Evolutionary conservation across 2,888 invertebrate genomes (phyloP).

Genomic region (Protonemura montana): DNA sequence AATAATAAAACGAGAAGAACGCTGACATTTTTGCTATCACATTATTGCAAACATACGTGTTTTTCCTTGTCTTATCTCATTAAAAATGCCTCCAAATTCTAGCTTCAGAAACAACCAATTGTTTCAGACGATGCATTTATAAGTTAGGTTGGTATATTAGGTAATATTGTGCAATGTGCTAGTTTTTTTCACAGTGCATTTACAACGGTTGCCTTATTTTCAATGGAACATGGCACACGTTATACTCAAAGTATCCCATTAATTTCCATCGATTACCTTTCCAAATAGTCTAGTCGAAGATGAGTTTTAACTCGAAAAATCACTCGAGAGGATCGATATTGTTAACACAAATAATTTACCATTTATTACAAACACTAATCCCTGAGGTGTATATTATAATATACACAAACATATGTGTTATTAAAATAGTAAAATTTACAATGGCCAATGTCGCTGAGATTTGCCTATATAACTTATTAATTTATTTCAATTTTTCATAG

Average conservation of each 20-base stretch:
- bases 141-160: not conserved
- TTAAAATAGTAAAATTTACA: not conserved
- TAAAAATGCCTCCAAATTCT: not conserved
- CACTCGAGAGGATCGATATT: not conserved
- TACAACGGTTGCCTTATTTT: not conserved
- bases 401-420: not conserved
- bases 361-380: slow-evolving; percentile 32
- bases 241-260: not conserved
- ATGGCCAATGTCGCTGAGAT: not conserved
- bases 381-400: slow-evolving; percentile 31
- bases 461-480: not conserved
- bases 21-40: no score
- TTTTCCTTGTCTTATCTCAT: not conserved
- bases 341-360: slow-evolving; percentile 8
- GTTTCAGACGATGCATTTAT: not conserved
- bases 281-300: not conserved
- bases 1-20: no score
- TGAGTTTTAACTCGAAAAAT: not conserved
- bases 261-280: not conserved
- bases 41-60: no score
- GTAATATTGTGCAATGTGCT: not conserved
- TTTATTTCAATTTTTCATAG: not conserved
- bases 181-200: not conserved
- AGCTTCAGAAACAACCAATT: not conserved
- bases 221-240: not conserved